These are phyloP conservation scores for Gymnoscelis rufifasciata DNA, from an alignment of 2,888 invertebrate genomes.

Conservation along the genomic window DNA sequence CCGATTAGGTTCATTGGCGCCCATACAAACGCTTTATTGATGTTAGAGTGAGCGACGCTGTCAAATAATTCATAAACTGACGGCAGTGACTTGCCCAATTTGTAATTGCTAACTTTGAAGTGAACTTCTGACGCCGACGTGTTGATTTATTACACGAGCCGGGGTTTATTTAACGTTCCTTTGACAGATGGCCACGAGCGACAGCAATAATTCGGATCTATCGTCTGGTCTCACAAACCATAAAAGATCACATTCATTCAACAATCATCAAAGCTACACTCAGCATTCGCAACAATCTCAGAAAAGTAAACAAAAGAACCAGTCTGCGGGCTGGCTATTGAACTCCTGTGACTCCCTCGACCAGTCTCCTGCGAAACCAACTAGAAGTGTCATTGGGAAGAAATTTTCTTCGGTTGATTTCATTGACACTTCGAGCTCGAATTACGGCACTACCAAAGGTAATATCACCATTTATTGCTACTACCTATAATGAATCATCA, in stretches of 20 bases:
- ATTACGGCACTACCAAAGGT: slow-evolving; percentile 54
- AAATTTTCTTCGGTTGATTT: slow-evolving; percentile 79
- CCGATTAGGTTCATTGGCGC: slow-evolving; percentile 13
- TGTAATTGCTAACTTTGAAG: slow-evolving; percentile 29
- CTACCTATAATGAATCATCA: too few species aligned
- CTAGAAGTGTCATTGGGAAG: slow-evolving; percentile 76
- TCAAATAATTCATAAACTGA: slow-evolving; percentile 37
- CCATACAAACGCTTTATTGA: slow-evolving; percentile 30
- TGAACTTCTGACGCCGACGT: slow-evolving; percentile 26
- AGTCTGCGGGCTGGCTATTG: slow-evolving; percentile 73
- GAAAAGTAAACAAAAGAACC: slow-evolving; percentile 81
- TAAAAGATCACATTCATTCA: slow-evolving; percentile 84
- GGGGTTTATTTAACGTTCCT: slow-evolving; percentile 26
- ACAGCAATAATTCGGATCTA: slow-evolving; percentile 74
- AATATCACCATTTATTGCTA: neutral
- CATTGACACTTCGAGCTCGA: slow-evolving; percentile 75
- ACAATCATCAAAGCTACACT: slow-evolving; percentile 84
- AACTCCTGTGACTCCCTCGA: slow-evolving; percentile 75
- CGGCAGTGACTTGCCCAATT: slow-evolving; percentile 30
- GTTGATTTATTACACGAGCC: slow-evolving; percentile 29
- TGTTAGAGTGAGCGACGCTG: slow-evolving; percentile 38
- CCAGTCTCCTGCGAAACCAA: slow-evolving; percentile 64
- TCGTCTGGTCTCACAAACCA: slow-evolving; percentile 79
- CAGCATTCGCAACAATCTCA: slow-evolving; percentile 80
- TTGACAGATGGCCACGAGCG: slow-evolving; percentile 82